Conservation (phyloP, 2,888 invertebrate species). For the Pegoplata infirma region DNA sequence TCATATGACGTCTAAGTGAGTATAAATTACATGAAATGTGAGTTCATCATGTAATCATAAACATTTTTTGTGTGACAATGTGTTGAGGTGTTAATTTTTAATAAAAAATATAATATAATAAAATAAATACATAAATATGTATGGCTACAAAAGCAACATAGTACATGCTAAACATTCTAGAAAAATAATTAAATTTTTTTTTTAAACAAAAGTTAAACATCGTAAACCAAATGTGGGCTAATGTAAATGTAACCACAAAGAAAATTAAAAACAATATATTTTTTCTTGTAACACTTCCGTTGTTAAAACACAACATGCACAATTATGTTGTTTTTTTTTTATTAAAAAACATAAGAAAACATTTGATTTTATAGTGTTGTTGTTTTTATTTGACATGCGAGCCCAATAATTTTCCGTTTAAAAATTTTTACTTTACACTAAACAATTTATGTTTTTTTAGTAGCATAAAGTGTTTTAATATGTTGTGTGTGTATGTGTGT, state of each 20-base stretch:
- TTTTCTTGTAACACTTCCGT: neutral
- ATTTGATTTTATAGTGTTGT: constrained; percentile 43
- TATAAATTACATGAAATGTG: constrained; percentile 25
- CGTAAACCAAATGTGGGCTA: constrained; percentile 24
- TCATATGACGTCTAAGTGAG: constrained; percentile 1
- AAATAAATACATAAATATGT: constrained; percentile 7
- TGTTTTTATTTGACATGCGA: constrained; percentile 55
- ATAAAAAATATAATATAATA: constrained; percentile 23
- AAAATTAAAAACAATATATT: constrained; percentile 35
- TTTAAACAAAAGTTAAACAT: constrained; percentile 1
- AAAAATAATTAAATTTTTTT: constrained; percentile 24
- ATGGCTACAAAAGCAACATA: no score
- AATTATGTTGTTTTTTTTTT: constrained; percentile 15
- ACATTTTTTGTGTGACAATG: constrained; percentile 43
- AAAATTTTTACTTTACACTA: neutral
- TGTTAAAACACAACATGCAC: neutral
- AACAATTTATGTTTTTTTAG: constrained; percentile 9
- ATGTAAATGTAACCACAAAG: constrained; percentile 27
- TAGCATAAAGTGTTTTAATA: neutral
- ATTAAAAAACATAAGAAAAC: constrained; percentile 28
- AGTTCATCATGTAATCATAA: constrained; percentile 42
- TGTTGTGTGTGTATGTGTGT: neutral
- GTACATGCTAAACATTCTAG: constrained; percentile 1
- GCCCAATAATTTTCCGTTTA: constrained; percentile 33
- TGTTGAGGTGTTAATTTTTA: constrained; percentile 59